Percentiles rank a stretch among this genome's conserved stretches.
Evolutionary conservation across 1,140 invertebrate species (phyloP).

Genomic region (Sarcophaga bullata): DNA sequence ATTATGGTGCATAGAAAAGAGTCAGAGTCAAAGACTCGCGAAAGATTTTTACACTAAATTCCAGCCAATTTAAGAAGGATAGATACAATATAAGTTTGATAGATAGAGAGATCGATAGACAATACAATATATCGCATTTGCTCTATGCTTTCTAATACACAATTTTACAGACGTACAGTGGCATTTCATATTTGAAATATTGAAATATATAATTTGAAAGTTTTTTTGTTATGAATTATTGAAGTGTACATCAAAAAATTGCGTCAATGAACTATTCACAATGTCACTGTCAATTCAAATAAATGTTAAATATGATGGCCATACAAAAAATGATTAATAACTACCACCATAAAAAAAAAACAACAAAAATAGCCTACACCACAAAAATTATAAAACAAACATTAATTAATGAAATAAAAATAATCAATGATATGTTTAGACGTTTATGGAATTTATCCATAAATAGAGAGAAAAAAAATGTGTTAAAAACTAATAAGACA

Average conservation of each 20-base stretch:
- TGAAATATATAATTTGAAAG: too few species aligned
- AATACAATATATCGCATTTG: too few species aligned
- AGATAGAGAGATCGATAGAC: too few species aligned
- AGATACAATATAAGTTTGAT: too few species aligned
- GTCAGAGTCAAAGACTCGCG: too few species aligned
- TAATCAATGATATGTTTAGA: not conserved
- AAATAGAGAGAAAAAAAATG: not conserved
- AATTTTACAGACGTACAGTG: too few species aligned
- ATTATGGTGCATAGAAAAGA: too few species aligned
- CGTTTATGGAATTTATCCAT: not conserved
- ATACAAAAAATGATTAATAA: constrained; percentile 7
- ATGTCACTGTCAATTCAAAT: constrained; percentile 18
- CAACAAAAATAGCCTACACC: not conserved
- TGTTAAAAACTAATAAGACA: constrained; percentile 11
- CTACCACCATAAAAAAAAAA: not conserved
- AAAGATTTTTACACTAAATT: too few species aligned
- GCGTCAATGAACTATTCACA: not conserved
- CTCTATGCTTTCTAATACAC: too few species aligned
- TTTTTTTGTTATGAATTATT: not conserved
- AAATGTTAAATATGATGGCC: not conserved
- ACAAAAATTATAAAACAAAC: not conserved
- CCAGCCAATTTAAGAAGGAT: too few species aligned
- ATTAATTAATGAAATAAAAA: constrained; percentile 12
- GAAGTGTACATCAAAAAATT: not conserved
- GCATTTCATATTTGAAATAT: too few species aligned